A percentile compares a stretch with the other conserved stretches of the same genome.
These are phyloP conservation scores for Gryllus bimaculatus DNA, from an alignment of 1,140 invertebrate species.

Conservation along the genomic window DNA sequence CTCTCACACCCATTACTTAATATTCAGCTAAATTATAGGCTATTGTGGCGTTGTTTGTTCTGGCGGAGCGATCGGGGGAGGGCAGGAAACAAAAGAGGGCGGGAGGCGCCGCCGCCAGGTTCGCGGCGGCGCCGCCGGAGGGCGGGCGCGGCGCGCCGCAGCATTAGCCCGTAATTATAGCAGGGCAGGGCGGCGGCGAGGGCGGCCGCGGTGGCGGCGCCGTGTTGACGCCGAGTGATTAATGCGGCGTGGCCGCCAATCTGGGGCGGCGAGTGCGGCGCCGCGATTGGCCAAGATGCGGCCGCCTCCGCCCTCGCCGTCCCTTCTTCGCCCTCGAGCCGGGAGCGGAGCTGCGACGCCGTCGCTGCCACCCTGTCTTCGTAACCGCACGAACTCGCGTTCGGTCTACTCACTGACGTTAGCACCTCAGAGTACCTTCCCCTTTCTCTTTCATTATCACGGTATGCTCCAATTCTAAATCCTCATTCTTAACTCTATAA, in stretches of 20 bases:
- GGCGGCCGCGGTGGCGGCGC: neutral
- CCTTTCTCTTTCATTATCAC: no score
- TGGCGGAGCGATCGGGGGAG: neutral
- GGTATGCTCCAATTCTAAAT: no score
- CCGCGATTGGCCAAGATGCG: neutral
- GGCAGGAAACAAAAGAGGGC: neutral
- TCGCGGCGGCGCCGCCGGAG: neutral
- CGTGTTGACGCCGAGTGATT: conserved; percentile 2
- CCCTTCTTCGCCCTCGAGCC: no score
- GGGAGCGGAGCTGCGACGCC: no score
- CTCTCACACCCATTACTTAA: conserved; percentile 4
- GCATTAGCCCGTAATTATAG: neutral
- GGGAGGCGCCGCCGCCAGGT: no score
- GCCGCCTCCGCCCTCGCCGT: no score
- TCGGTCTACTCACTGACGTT: no score
- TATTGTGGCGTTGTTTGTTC: conserved; percentile 4
- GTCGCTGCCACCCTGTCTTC: no score
- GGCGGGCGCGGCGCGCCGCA: neutral
- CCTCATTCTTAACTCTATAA: no score
- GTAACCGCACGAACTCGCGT: no score
- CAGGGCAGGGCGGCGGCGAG: no score
- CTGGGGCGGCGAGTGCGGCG: neutral
- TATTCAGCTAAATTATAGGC: conserved; percentile 1
- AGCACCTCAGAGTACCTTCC: no score
- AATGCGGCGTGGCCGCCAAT: neutral